Base-by-base conservation (phyloP, 1,140 invertebrate species). In the Drosophila fuyamai region DNA sequence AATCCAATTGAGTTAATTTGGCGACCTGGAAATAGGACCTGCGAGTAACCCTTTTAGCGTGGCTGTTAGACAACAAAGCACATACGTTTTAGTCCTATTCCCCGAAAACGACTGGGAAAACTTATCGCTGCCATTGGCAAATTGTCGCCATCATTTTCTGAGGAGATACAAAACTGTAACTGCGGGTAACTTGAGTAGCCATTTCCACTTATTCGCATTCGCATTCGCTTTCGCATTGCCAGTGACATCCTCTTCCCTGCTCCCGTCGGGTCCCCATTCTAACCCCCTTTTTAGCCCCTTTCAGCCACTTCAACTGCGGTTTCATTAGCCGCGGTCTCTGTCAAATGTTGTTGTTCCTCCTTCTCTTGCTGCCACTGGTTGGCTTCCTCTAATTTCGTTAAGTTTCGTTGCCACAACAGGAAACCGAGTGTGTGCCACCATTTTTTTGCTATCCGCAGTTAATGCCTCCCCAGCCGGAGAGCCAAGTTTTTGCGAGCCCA, bases 311-410 rank as follows among this genome's bases (percentile, higher is more conserved):
- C 84, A 89, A 88, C 84, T 88, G 83, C 76, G 83, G 83, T 88
- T 88, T 88, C 83, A 88, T 88, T 89, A 88, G 83, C 76, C 80
- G 72, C 80, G 84, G 76, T 88, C 84, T 86, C 50, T 61, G 74
- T 78, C 75, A 77, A 77, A 62, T 77, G 71, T 79, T 83, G 76
- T 79, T 83, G 63, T 74, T 81, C 46, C 65, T 32, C 57, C 68
- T 60, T 60, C 59, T 7, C 29, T 32, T 63, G 35, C 41, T 48
- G 23, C 76, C 41, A 8, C 50, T 63, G 76, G 80, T 71, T 82
- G 79, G 82, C 83, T 85, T 75, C 79, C 82, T 88, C 85, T 86
- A 77, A 86, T 88, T 86, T 76, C 62, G 82, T 82, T 86, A 88
- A 88, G 82, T 86, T 88, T 86, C 44, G 82, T 70, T 85, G 83